Evolutionary conservation across 2,113 vertebrate genomes (phyloP).

Genomic region (Sminthopsis crassicaudata): DNA sequence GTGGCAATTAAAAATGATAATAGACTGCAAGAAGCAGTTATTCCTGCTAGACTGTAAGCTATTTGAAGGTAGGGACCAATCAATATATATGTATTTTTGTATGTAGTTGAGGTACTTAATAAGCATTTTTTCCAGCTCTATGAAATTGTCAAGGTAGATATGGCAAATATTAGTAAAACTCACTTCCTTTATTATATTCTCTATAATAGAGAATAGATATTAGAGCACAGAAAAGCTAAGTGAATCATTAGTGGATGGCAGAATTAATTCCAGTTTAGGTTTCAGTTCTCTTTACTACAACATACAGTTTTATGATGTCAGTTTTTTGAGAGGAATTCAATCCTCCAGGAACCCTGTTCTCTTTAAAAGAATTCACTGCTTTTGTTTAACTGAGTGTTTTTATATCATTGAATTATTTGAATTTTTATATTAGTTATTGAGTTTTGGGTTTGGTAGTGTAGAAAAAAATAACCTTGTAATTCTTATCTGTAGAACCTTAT

Average conservation of each 20-base stretch:
- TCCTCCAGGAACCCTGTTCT: constrained; percentile 6
- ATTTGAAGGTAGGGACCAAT: neutral
- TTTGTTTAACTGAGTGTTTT: constrained; percentile 33
- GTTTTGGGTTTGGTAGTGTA: neutral
- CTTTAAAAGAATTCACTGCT: constrained; percentile 35
- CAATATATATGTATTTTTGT: neutral
- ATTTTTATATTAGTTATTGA: neutral
- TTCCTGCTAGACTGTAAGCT: neutral
- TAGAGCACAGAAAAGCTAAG: neutral
- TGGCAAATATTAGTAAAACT: neutral
- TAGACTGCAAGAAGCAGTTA: neutral
- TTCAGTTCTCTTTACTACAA: neutral
- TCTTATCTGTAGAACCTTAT: neutral
- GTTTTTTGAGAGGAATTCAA: neutral
- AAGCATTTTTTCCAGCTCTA: neutral
- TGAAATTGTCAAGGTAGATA: neutral
- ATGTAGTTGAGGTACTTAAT: neutral
- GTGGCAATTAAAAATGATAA: neutral
- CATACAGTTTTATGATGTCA: neutral
- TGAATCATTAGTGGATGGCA: neutral
- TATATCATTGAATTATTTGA: neutral
- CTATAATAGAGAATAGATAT: neutral
- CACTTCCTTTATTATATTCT: neutral
- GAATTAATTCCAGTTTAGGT: neutral
- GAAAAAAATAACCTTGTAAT: neutral